Evolutionary conservation across 1,140 invertebrate genomes (phyloP).

Genomic region (Drosophila nigromelanica): DNA sequence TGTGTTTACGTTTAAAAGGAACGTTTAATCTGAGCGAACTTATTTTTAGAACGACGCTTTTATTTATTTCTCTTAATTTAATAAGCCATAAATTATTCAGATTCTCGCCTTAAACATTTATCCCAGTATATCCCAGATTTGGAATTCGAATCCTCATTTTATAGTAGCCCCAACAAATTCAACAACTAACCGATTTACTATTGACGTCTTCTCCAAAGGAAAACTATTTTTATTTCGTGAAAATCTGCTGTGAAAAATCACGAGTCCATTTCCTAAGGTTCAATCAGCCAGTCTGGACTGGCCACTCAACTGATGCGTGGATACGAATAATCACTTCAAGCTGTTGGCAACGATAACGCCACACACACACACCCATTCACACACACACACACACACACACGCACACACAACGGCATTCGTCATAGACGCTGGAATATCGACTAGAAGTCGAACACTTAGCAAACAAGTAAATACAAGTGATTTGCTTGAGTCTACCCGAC

Average conservation of each 20-base stretch:
- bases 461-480: constrained; percentile 17
- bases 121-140: no score
- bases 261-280: constrained; percentile 4
- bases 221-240: not conserved
- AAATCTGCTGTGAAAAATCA: not conserved
- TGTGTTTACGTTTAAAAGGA: no score
- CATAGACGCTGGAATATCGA: constrained; percentile 43
- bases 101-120: no score
- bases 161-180: no score
- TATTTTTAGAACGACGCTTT: no score
- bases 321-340: constrained; percentile 55
- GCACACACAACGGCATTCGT: constrained; percentile 24
- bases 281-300: constrained; percentile 25
- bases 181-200: no score
- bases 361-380: constrained; percentile 7
- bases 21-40: no score
- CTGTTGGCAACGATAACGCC: constrained; percentile 29
- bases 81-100: no score
- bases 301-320: constrained; percentile 66
- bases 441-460: constrained; percentile 59
- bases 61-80: no score
- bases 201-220: no score
- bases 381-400: not conserved
- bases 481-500: not conserved
- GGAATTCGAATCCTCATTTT: no score